A percentile compares a stretch with the other conserved stretches of the same genome.
Evolutionary conservation across 2,888 invertebrate genomes (phyloP).

Genomic region (Acrobasis repandana): DNA sequence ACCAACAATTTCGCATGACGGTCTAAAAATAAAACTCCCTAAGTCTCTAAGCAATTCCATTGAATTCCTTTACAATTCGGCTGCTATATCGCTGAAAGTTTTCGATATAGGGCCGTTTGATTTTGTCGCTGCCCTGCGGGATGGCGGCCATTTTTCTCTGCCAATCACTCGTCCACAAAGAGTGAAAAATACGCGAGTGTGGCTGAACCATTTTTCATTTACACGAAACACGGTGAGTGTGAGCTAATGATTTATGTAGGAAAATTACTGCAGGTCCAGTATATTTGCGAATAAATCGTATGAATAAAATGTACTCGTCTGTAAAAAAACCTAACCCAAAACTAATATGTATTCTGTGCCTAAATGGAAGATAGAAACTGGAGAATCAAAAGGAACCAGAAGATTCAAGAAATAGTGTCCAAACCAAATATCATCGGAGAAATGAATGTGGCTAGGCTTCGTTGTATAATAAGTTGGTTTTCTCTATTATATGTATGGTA

Average conservation of each 20-base stretch:
- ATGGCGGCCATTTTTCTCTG: constrained; percentile 42
- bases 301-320: too few relatives aligned
- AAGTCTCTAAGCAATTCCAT: constrained; percentile 25
- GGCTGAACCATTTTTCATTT: constrained; percentile 15
- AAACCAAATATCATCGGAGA: too few relatives aligned
- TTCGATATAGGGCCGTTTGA: constrained; percentile 26
- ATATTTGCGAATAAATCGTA: not conserved
- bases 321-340: too few relatives aligned
- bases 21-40: constrained; percentile 6
- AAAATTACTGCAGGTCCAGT: not conserved
- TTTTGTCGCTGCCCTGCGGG: constrained; percentile 24
- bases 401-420: too few relatives aligned
- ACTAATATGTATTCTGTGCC: too few relatives aligned
- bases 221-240: constrained; percentile 1
- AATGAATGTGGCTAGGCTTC: too few relatives aligned
- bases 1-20: not conserved
- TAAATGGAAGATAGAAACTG: too few relatives aligned
- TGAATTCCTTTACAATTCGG: constrained; percentile 29
- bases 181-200: constrained; percentile 15
- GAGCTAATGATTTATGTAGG: not conserved
- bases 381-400: too few relatives aligned
- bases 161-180: constrained; percentile 39
- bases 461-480: too few relatives aligned
- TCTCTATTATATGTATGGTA: too few relatives aligned
- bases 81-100: constrained; percentile 33